phyloP scores from a whole-genome alignment of 2,888 invertebrate genomes.

The Philonicus albiceps region DNA sequence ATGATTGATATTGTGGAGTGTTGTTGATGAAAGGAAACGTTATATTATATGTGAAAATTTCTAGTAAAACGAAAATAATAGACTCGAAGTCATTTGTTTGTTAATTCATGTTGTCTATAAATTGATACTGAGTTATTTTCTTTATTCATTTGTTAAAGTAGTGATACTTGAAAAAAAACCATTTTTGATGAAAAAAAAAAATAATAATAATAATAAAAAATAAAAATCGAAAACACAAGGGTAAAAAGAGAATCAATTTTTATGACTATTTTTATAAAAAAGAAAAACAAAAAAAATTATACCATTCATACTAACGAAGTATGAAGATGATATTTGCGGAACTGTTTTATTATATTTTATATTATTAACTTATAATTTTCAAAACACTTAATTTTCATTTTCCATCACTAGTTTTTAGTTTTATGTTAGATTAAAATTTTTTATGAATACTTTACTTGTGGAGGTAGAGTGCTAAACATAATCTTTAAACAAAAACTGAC shows the following conservation, averaged over 20 bases:
- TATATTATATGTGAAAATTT: not conserved
- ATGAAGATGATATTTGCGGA: slow-evolving; percentile 18
- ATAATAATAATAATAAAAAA: not conserved
- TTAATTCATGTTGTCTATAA: slow-evolving; percentile 18
- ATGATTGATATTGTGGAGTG: not conserved
- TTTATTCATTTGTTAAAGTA: slow-evolving; percentile 15
- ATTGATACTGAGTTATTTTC: not conserved
- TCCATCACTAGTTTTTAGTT: not conserved
- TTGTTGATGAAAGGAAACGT: slow-evolving; percentile 12
- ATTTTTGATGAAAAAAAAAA: not conserved
- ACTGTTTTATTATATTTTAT: not conserved
- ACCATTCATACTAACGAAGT: not conserved
- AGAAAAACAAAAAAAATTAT: slow-evolving; percentile 1
- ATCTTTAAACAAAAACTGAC: not conserved
- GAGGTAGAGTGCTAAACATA: not conserved
- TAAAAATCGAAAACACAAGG: slow-evolving; percentile 3
- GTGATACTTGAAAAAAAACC: not conserved
- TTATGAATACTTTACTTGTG: not conserved
- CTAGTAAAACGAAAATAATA: not conserved
- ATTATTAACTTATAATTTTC: not conserved
- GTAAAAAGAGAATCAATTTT: slow-evolving; percentile 31
- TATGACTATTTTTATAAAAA: slow-evolving; percentile 43
- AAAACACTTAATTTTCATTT: not conserved
- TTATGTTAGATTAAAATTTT: not conserved
- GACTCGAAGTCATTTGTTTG: slow-evolving; percentile 22